These are phyloP conservation scores for Artemia sinica DNA, from an alignment of 2,888 invertebrate genomes.

Conservation along the genomic window DNA sequence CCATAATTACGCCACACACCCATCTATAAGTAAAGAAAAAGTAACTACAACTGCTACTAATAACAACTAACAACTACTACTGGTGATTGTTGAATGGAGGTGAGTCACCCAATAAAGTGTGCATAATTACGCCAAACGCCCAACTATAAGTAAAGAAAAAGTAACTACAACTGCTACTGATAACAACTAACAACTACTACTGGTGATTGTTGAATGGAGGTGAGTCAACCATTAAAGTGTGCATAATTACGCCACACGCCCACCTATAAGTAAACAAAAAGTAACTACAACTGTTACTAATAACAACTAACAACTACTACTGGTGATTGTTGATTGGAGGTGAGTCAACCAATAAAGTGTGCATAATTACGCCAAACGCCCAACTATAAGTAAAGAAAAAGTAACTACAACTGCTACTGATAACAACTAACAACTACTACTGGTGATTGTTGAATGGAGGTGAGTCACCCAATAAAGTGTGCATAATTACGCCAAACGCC, in stretches of 20 bases:
- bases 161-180: no score
- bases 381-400: conserved; percentile 44
- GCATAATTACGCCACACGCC: conserved; percentile 99
- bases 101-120: conserved; percentile 87
- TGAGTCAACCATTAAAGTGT: conserved; percentile 87
- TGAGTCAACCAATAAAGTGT: conserved; percentile 87
- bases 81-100: conserved; percentile 99
- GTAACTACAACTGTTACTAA: no score
- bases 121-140: conserved; percentile 99
- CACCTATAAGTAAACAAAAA: conserved; percentile 44
- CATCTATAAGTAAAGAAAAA: conserved; percentile 44
- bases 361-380: conserved; percentile 99
- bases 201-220: conserved; percentile 99
- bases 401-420: no score
- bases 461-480: conserved; percentile 87
- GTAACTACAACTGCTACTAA: no score
- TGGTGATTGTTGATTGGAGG: conserved; percentile 99
- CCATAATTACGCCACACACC: conserved; percentile 99
- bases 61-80: no score
- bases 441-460: conserved; percentile 99
- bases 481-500: conserved; percentile 99
- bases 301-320: no score
- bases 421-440: conserved; percentile 36
- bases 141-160: conserved; percentile 44
- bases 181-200: no score